These are phyloP conservation scores for Germaria angustata DNA, from an alignment of 2,888 invertebrate genomes.

Conservation along the genomic window DNA sequence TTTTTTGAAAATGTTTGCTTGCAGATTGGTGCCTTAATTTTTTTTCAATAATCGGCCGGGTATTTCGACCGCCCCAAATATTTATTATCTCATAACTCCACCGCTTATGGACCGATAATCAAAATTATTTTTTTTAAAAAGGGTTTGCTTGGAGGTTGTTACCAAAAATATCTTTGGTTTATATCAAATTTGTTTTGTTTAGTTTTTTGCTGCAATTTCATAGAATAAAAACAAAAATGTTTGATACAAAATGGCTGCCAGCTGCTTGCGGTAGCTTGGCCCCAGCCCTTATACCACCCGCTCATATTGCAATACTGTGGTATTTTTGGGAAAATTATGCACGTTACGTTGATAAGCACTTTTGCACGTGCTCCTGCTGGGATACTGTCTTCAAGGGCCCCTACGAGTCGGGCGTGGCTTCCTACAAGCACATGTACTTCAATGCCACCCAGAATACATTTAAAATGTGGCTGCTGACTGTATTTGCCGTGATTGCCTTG, in stretches of 20 bases:
- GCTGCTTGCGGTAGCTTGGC: constrained; percentile 79
- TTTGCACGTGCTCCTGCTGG: constrained; percentile 88
- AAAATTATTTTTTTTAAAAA: no score
- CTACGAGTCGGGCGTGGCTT: constrained; percentile 85
- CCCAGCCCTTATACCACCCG: constrained; percentile 82
- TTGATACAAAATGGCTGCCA: constrained; percentile 79
- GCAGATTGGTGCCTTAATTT: no score
- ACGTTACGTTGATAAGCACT: constrained; percentile 83
- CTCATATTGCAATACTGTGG: constrained; percentile 83
- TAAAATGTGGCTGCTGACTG: constrained; percentile 85
- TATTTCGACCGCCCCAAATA: no score
- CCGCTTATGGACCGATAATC: no score
- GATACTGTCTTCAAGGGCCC: constrained; percentile 88
- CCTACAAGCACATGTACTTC: constrained; percentile 87
- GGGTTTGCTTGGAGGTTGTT: no score
- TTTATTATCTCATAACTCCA: no score
- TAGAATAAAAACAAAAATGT: constrained; percentile 73
- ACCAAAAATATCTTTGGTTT: no score
- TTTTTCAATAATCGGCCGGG: no score
- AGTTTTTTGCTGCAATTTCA: no score
- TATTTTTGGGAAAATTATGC: constrained; percentile 86
- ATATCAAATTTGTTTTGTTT: no score
- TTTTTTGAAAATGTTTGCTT: no score
- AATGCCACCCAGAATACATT: constrained; percentile 84
- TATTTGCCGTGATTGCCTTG: constrained; percentile 82